Evolutionary conservation across 1,140 invertebrate genomes (phyloP), one percentile per base, ranked within the genome.

Genomic region (Bombus superbus): DNA sequence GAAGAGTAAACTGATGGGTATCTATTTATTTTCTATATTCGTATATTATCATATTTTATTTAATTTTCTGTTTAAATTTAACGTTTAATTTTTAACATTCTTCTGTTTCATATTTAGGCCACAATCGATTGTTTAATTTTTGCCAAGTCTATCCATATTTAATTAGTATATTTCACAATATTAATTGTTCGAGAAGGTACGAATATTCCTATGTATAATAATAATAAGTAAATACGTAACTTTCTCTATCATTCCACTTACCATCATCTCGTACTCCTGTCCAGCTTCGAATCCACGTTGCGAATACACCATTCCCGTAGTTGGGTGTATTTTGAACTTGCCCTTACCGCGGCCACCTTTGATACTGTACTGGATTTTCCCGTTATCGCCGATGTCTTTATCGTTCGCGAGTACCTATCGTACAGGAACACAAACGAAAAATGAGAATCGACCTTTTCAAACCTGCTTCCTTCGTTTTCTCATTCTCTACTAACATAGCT

Each of bases 371-470:
- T 96, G 96, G 80, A 99, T 96, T 78, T 97, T 96, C 57, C 97
- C 98, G 95, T 98, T 99, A 72, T 96, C 96, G 5, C 97, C 98
- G 76, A 96, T 96, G 94, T 99, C 98, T 90, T 96, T 95, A 93
- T 99, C 98, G 76, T 97, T 96, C 8, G 98, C 98, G 59, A 98
- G 96, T 74, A 99, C 98, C 98, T 99, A 93, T 81, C 85, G 86
- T 71, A 83, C 85, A 87, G 47, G 85, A 81, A 64, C 10, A 80
- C 9, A 83, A 77, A 78, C 0, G 10, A n/a, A 9, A 13, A 35
- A 15, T 88, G 66, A 85, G 22, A 72, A 22, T 59, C 38, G 77
- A 59, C 53, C 4, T 11, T 32, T 3, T n/a, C 2, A 15, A 3
- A 1, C 25, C 2, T 25, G 6, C 15, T 32, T 32, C 62, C 47